Percentiles rank a stretch among this genome's conserved stretches.
These are phyloP conservation scores for Reticulitermes lucifugus DNA, from an alignment of 2,888 invertebrate species.

Conservation along the genomic window DNA sequence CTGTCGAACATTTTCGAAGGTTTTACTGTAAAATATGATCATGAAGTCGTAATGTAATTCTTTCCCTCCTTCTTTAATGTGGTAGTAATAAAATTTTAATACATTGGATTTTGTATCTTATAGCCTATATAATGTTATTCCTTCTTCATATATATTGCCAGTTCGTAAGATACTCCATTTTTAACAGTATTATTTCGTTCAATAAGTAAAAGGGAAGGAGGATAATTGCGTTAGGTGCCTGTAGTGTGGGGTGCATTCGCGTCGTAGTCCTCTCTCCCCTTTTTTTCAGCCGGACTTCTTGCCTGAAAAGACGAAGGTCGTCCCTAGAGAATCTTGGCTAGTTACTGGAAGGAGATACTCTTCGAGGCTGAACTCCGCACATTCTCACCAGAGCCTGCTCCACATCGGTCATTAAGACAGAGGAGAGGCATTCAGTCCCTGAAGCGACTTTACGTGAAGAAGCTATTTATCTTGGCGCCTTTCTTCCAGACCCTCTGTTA, in stretches of 20 bases:
- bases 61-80: background rate
- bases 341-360: background rate
- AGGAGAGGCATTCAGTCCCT: background rate
- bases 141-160: background rate
- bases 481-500: background rate
- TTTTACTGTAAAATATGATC: background rate
- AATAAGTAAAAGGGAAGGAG: constrained; percentile 1
- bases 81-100: background rate
- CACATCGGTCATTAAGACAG: background rate
- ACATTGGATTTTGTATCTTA: background rate
- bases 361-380: background rate
- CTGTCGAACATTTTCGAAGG: background rate
- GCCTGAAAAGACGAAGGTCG: background rate
- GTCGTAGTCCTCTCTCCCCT: background rate
- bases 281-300: background rate
- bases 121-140: background rate
- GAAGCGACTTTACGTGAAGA: background rate
- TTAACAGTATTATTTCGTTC: constrained; percentile 5
- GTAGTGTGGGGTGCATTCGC: background rate
- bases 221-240: background rate
- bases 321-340: background rate
- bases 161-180: background rate
- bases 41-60: background rate
- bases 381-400: background rate
- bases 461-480: background rate